A percentile compares a stretch with the other conserved stretches of the same genome.
phyloP scores from a whole-genome alignment of 2,888 invertebrate genomes.

The Chrysina gloriosa region DNA sequence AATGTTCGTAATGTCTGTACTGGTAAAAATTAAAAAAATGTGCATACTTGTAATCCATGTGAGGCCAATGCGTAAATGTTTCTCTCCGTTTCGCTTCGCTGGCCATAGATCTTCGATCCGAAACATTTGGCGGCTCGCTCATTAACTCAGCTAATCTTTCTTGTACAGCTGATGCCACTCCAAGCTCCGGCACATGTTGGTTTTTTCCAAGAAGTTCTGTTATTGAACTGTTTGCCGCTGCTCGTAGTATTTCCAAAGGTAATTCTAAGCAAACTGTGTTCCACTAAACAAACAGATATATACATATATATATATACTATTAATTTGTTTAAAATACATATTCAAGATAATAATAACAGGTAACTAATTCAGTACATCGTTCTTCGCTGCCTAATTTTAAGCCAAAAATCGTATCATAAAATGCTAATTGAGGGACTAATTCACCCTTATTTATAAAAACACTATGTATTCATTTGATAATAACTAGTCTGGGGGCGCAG shows the following conservation, averaged over 20 bases:
- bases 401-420: too few species aligned
- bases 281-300: conserved; percentile 75
- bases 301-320: neutral
- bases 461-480: too few species aligned
- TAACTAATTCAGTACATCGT: too few species aligned
- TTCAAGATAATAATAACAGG: too few species aligned
- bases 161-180: conserved; percentile 89
- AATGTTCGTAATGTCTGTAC: too few species aligned
- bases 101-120: conserved; percentile 81
- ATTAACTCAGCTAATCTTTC: conserved; percentile 86
- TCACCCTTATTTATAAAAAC: too few species aligned
- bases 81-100: conserved; percentile 91
- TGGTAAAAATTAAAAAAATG: neutral
- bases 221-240: conserved; percentile 83
- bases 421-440: too few species aligned
- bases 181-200: conserved; percentile 85
- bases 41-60: conserved; percentile 93
- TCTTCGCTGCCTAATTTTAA: too few species aligned
- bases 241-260: conserved; percentile 81
- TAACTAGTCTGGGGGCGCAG: too few species aligned
- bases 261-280: conserved; percentile 87
- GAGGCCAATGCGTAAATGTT: conserved; percentile 95
- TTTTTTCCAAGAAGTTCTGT: conserved; percentile 85
- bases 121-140: conserved; percentile 64
- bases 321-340: neutral